Percentiles rank a stretch among this genome's conserved stretches.
These are phyloP conservation scores for Molanna angustata DNA, from an alignment of 2,888 invertebrate species.

Conservation along the genomic window DNA sequence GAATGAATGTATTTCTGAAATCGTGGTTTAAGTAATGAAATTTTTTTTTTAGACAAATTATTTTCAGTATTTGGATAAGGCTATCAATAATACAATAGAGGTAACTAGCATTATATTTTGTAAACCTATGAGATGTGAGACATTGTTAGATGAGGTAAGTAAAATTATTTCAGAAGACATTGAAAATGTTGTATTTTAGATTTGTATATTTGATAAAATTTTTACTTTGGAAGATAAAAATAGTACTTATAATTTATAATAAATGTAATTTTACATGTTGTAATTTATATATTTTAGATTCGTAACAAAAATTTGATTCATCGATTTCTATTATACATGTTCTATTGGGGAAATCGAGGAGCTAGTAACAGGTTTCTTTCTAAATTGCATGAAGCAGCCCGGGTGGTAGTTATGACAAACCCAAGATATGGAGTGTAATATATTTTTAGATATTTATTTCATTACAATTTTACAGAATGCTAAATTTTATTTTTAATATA, in stretches of 20 bases:
- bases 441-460: background rate
- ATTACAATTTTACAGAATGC: no score
- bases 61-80: constrained; percentile 49
- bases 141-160: constrained; percentile 53
- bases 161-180: no score
- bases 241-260: background rate
- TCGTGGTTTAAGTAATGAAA: background rate
- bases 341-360: constrained; percentile 61
- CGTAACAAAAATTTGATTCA: constrained; percentile 55
- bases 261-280: background rate
- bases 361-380: constrained; percentile 51
- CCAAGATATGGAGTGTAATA: constrained; percentile 60
- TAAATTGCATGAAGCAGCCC: constrained; percentile 57
- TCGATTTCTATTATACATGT: constrained; percentile 62
- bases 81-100: constrained; percentile 51
- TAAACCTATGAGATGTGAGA: constrained; percentile 54
- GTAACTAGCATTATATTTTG: constrained; percentile 56
- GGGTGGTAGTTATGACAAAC: constrained; percentile 64
- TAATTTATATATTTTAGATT: constrained; percentile 12
- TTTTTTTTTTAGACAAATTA: constrained; percentile 42
- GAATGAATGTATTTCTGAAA: no score
- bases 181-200: no score
- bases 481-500: no score
- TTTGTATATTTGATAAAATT: no score
- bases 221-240: no score